Evolutionary conservation across 2,797 vertebrate species (phyloP).

Genomic region (Hemitrygon akajei): DNA sequence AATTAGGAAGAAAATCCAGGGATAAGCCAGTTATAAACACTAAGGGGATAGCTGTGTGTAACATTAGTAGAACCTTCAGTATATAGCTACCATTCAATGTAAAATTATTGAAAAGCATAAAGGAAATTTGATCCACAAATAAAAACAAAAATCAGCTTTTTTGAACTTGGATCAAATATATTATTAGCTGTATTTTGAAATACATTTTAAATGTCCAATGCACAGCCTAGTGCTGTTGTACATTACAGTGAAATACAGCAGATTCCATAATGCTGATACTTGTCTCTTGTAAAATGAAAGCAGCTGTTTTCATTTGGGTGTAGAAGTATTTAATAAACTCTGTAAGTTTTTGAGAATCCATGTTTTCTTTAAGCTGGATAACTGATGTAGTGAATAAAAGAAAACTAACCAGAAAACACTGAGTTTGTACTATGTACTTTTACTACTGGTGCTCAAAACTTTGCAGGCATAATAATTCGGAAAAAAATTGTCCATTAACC

Average conservation of each 20-base stretch:
- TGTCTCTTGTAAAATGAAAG: neutral
- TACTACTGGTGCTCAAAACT: no score
- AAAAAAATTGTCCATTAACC: neutral
- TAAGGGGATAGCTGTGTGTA: neutral
- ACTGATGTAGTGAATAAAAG: neutral
- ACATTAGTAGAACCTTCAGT: neutral
- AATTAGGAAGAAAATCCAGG: neutral
- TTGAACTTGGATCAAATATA: neutral
- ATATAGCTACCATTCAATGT: neutral
- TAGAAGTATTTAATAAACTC: neutral
- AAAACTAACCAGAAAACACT: neutral
- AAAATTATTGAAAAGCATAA: neutral
- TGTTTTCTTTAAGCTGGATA: slow-evolving; percentile 1
- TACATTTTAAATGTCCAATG: neutral
- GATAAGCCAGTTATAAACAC: no score
- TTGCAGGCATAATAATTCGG: neutral
- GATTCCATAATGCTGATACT: neutral
- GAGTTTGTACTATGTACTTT: neutral
- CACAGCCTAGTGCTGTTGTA: neutral
- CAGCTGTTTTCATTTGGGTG: neutral
- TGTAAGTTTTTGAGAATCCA: neutral
- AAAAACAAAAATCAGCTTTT: neutral
- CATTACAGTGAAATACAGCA: neutral
- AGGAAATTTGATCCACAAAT: neutral
- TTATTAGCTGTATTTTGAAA: neutral